Base-by-base conservation (phyloP, 2,888 invertebrate genomes). In the Caradrina clavipalpis region DNA sequence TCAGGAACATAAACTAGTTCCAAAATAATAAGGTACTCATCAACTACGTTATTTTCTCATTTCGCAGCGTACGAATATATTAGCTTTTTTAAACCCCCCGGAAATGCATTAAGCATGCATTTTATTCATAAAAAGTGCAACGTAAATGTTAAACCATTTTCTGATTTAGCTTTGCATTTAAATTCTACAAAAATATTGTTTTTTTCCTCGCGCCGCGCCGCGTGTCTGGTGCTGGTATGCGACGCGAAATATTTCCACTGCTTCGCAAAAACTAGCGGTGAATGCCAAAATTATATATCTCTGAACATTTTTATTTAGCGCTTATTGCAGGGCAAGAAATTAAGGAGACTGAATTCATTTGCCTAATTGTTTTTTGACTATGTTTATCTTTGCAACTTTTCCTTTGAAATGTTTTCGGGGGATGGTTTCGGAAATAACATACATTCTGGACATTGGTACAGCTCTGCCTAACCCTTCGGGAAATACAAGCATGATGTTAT, bases 151-250 rank as follows among this genome's bases (percentile, higher is more conserved):
- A 76, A 80, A 68, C 57, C 50, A 69, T 80, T 77, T 77, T 69
- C 42, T 64, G 63, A 80, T 77, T 77, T 77, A 76, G 63, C 80
- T 77, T 77, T 76, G 80, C 76, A 77, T 77, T 77, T 80, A 80
- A 80, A 77, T 69, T 77, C 63, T 61, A 64, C 50, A 76, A 80
- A 76, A 80, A 80, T 69, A 68, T 68, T 54, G 63, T 74, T 68
- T 80, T 68, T 80, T 79, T 60, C 64, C 53, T 49, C 60, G 51
- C 67, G 19, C 39, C 39, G 11, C 47, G 21, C 54, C 63, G 63
- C 76, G 47, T 80, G 69, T 76, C 80, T 59, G 49, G 47, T 53
- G 42, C 42, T 49, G 62, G 80, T 75, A 59, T 69, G 76, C 69
- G 58, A 31, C 22, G 58, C 64, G 45, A 65, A 80, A 77, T 62